Conservation (phyloP, 2,888 invertebrate species). For the Automeris io region DNA sequence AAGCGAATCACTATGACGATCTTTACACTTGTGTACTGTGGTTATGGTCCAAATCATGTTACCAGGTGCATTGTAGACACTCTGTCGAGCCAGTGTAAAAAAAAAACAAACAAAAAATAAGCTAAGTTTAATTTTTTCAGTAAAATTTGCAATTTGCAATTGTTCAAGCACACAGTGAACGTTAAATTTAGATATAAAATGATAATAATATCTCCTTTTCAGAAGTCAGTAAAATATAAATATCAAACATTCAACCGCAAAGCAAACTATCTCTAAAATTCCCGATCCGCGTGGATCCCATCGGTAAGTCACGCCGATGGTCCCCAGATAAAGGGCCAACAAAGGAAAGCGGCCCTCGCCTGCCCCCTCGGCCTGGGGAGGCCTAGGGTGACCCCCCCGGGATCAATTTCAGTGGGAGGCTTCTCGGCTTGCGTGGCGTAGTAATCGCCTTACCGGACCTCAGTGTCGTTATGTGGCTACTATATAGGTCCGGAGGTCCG, state of each 20-base stretch:
- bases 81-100: no score
- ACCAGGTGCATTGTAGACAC: no score
- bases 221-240: background rate
- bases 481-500: slow-evolving; percentile 4
- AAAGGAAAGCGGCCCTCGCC: slow-evolving; percentile 32
- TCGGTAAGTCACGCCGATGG: slow-evolving; percentile 32
- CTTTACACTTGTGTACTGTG: no score
- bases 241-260: background rate
- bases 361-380: slow-evolving; percentile 16
- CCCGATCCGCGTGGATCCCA: slow-evolving; percentile 16
- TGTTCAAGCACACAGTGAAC: no score
- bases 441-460: slow-evolving; percentile 56
- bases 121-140: no score
- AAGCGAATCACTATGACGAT: no score
- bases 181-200: no score
- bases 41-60: no score
- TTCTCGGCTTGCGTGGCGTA: slow-evolving; percentile 41
- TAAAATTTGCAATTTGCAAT: no score
- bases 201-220: no score
- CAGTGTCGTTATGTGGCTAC: slow-evolving; percentile 38
- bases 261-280: slow-evolving; percentile 22
- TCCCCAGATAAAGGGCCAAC: slow-evolving; percentile 39
- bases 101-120: no score
- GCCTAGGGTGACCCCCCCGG: slow-evolving; percentile 23
- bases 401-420: slow-evolving; percentile 47